A percentile compares a stretch with the other conserved stretches of the same genome.
Conservation (phyloP, 2,113 vertebrate genomes). For the Xenus cinereus region DNA sequence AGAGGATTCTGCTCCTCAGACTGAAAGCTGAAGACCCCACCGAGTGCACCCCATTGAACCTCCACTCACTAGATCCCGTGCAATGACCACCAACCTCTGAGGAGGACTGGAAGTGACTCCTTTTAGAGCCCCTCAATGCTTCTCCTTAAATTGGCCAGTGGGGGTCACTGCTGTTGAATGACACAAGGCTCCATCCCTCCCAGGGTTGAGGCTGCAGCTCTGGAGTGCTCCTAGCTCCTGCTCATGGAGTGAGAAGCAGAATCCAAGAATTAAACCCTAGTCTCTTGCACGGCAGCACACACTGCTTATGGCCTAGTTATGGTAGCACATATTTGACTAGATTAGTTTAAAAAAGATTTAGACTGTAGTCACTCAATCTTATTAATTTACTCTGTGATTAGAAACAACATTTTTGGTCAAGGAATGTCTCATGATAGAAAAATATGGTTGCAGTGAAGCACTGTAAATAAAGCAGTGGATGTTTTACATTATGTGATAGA, state of each 20-base stretch:
- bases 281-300: slow-evolving; percentile 64
- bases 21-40: slow-evolving; percentile 65
- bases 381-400: slow-evolving; percentile 37
- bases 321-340: slow-evolving; percentile 58
- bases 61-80: slow-evolving; percentile 76
- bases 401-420: slow-evolving; percentile 63
- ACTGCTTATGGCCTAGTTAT: slow-evolving; percentile 55
- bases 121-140: slow-evolving; percentile 83
- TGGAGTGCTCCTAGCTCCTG: slow-evolving; percentile 83
- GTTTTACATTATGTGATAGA: slow-evolving; percentile 61
- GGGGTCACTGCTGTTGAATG: slow-evolving; percentile 83
- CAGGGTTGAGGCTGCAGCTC: slow-evolving; percentile 83
- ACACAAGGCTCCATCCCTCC: slow-evolving; percentile 85
- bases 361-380: slow-evolving; percentile 54
- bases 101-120: slow-evolving; percentile 84
- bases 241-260: slow-evolving; percentile 84
- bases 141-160: slow-evolving; percentile 85
- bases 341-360: slow-evolving; percentile 63
- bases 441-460: slow-evolving; percentile 32
- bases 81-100: slow-evolving; percentile 85
- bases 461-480: slow-evolving; percentile 54
- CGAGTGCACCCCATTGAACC: slow-evolving; percentile 68
- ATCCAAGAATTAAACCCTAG: slow-evolving; percentile 81
- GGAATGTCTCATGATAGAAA: slow-evolving; percentile 45
- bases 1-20: slow-evolving; percentile 58